Conservation (phyloP, 2,888 invertebrate genomes). For the Onthophagus sagittarius region DNA sequence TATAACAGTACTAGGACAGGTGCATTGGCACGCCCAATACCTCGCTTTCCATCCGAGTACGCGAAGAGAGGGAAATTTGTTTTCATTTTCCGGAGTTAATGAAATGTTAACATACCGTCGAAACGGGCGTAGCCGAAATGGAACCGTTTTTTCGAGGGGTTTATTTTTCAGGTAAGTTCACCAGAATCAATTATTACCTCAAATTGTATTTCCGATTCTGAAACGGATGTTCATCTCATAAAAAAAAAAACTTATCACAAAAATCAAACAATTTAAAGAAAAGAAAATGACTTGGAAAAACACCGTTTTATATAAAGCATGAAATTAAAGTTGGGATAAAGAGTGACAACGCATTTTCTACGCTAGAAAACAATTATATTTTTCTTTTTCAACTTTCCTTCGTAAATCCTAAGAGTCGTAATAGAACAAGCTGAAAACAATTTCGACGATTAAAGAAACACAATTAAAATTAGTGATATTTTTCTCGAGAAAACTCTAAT, state of each 20-base stretch:
- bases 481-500: neutral
- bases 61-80: conserved; percentile 5
- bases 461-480: neutral
- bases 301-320: too few relatives aligned
- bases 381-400: neutral
- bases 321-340: neutral
- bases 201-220: neutral
- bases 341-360: neutral
- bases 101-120: conserved; percentile 8
- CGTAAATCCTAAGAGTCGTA: neutral
- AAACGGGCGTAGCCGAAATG: neutral
- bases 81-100: conserved; percentile 8
- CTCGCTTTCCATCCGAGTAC: conserved; percentile 1
- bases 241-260: too few relatives aligned
- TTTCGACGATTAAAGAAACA: neutral
- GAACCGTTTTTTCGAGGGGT: neutral
- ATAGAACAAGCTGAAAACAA: neutral
- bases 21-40: neutral
- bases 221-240: too few relatives aligned
- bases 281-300: too few relatives aligned
- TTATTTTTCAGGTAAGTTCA: neutral
- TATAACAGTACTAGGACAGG: conserved; percentile 5
- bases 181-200: neutral
- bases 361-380: neutral
- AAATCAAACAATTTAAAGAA: too few relatives aligned